Evolutionary conservation across 2,797 vertebrate genomes (phyloP), one percentile per base, ranked within the genome.

Genomic region (Oreochromis mossambicus): DNA sequence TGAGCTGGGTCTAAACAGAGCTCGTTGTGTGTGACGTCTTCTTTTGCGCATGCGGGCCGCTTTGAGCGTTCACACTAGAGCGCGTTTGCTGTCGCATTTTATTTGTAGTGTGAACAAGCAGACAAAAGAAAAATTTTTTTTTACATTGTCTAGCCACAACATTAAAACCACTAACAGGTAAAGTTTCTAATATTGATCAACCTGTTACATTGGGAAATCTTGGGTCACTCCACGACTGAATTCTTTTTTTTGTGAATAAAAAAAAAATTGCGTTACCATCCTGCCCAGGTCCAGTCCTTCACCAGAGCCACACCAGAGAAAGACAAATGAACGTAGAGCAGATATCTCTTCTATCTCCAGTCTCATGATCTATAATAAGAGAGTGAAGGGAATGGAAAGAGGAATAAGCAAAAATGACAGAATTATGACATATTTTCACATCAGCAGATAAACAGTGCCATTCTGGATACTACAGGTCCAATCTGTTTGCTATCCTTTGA

Each of bases 261-360:
- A 26, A 26, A 26, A 26, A 24, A 70, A 43, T 5, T 3, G 17
- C 14, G 3, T 93, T 97, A 99, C 98, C 98, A 99, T 98, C 96
- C 98, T 97, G 73, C 98, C 98, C 24, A 98, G 96, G 93, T 99
- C 98, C 92, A 99, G 94, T 48, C 98, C 98, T 90, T 99, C 98
- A 50, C 98, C 98, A 38, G 98, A 99, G 63, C 98, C 98, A 13
- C 98, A 99, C 98, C 98, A 99, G 2, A 99, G 97, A 85, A 99
- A 99, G 58, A 99, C 98, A 84, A 99, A 99, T 7, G 98, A 98
- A 46, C 98, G 97, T 3, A 97, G 94, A 8, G 97, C 97, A 15
- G 98, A 98, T 41, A 99, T 98, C 94, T 99, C 98, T 94, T 99
- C 98, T 29, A 99, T 99, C 94, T 99, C 98, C 92, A 99, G 88